A percentile compares a stretch with the other conserved stretches of the same genome.
Evolutionary conservation across 2,888 invertebrate genomes (phyloP).

Genomic region (Dicyrtoma fusca): DNA sequence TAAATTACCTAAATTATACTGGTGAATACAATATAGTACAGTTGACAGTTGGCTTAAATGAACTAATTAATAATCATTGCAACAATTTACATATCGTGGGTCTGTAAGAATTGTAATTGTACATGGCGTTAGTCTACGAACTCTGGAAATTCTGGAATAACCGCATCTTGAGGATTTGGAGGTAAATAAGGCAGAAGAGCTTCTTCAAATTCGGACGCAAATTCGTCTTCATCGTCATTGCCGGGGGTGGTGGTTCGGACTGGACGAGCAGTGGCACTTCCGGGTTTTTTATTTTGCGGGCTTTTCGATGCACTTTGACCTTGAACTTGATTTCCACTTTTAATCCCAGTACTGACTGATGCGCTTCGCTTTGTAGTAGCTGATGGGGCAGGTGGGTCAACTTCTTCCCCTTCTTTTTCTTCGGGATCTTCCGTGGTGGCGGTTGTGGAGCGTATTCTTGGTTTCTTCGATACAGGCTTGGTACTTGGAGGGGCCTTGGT

Average conservation of each 20-base stretch:
- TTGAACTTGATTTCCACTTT: neutral
- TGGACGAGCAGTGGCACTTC: neutral
- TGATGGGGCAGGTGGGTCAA: neutral
- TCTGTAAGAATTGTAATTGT: too few relatives aligned
- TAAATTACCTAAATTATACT: too few relatives aligned
- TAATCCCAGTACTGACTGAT: neutral
- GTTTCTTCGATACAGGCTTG: neutral
- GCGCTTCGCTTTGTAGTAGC: constrained; percentile 15
- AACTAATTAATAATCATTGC: too few relatives aligned
- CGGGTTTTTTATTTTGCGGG: too few relatives aligned
- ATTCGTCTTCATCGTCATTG: constrained; percentile 24
- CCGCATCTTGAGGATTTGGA: constrained; percentile 12
- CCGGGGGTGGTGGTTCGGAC: neutral
- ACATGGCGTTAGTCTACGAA: too few relatives aligned
- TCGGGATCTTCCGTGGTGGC: constrained; percentile 13
- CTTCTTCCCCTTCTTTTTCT: neutral
- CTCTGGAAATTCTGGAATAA: neutral
- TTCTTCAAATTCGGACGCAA: constrained; percentile 14
- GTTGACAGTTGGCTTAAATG: too few relatives aligned
- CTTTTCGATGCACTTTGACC: neutral
- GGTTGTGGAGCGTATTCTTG: neutral
- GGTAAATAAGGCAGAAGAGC: constrained; percentile 2
- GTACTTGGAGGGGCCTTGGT: neutral
- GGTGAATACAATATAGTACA: too few relatives aligned
- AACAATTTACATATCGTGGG: too few relatives aligned